Base-by-base conservation (phyloP, 2,113 vertebrate species). In the Pimephales promelas region DNA sequence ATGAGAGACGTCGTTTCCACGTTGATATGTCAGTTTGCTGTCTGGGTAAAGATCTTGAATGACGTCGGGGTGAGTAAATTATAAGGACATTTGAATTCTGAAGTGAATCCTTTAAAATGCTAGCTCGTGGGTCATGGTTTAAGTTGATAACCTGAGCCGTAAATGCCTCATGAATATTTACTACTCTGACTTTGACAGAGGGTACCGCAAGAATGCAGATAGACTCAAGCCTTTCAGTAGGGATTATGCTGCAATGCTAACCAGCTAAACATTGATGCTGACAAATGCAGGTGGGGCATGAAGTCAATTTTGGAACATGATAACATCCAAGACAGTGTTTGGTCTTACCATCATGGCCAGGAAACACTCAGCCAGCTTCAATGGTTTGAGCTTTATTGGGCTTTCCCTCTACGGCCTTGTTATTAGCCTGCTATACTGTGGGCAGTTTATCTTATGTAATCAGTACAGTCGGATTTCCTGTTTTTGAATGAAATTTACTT, bases 371-470 rank as follows among this genome's bases (percentile, higher is more conserved):
- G 22, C 43, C 66, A 14, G 57, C 22, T 61, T 45, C 11, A 61
- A 80, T 43, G 40, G 20, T 45, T 22, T 20, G 47, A 49, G 36
- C 24, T 47, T 40, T 47, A 57, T 40, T 13, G 14, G 14, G 8
- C 47, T 26, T 13, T 16, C 20, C 49, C 24, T 28, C 52, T 54
- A 54, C 22, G 52, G 18, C 14, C 71, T 43, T n/a, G n/a, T 31
- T 34, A 82, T 84, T 61, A 86, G 57, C 22, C 14, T 52, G n/a
- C 57, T 0, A 1, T 57, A 20, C 26, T 49, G 59, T 0, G 10
- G 34, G 34, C 68, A 79, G 74, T 79, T n/a, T 86, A 45, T 86
- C 73, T 83, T 47, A 34, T 13, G 68, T 31, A 84, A 83, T 86
- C 49, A 74, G 54, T 10, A 3, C 6, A 70, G 61, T 76, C 70